Percentiles rank a stretch among this genome's conserved stretches.
Conservation (phyloP, 1,140 invertebrate species). For the Trinorchestia longiramus region DNA sequence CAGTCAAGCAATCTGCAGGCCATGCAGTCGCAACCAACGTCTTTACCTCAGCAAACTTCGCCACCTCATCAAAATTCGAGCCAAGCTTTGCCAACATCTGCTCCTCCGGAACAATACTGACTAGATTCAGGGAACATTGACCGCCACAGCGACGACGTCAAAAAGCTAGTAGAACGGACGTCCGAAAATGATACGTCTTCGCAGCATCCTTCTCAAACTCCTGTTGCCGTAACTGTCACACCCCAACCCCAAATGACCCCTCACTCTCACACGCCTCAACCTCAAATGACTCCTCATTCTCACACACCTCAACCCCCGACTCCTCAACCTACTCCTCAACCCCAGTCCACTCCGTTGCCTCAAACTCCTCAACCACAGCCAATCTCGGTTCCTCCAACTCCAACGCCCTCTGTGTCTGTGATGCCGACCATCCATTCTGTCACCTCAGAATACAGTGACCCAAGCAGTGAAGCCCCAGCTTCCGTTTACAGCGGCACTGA, state of each 20-base stretch:
- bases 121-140: constrained; percentile 67
- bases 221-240: constrained; percentile 61
- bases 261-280: constrained; percentile 35
- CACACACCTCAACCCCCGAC: constrained; percentile 1
- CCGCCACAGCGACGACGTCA: constrained; percentile 66
- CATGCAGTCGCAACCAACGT: constrained; percentile 55
- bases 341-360: constrained; percentile 19
- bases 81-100: constrained; percentile 50
- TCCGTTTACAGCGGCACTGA: constrained; percentile 57
- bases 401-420: constrained; percentile 10
- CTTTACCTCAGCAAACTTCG: constrained; percentile 56
- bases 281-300: constrained; percentile 48
- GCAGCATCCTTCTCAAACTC: constrained; percentile 57
- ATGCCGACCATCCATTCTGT: constrained; percentile 22
- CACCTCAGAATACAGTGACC: constrained; percentile 36
- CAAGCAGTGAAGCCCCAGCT: constrained; percentile 54
- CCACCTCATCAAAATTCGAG: constrained; percentile 55
- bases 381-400: neutral
- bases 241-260: constrained; percentile 24
- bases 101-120: constrained; percentile 66
- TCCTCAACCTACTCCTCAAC: constrained; percentile 41
- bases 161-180: constrained; percentile 31
- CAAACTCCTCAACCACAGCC: constrained; percentile 18
- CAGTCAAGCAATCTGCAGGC: constrained; percentile 8
- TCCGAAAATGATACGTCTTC: constrained; percentile 60